Conservation (phyloP, 2,113 vertebrate genomes). For the Albula glossodonta region DNA sequence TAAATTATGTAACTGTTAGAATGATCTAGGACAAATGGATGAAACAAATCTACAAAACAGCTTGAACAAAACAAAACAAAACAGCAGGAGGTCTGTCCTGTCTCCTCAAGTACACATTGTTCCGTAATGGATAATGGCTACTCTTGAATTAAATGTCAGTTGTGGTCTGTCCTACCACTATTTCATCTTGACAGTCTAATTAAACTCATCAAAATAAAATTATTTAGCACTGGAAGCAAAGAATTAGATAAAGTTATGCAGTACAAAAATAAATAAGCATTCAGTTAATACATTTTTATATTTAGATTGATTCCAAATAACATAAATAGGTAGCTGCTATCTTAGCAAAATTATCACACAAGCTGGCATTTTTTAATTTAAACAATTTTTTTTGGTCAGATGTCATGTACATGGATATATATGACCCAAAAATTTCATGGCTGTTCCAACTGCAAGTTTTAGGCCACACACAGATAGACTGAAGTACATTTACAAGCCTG, state of each 20-base stretch:
- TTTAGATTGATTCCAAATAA: too few relatives aligned
- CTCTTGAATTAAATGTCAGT: not conserved
- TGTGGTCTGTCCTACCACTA: not conserved
- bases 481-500: not conserved
- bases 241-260: not conserved
- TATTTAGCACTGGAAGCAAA: not conserved
- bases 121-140: not conserved
- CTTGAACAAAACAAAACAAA: not conserved
- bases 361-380: too few relatives aligned
- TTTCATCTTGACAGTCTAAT: not conserved
- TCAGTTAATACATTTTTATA: too few relatives aligned
- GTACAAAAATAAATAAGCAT: too few relatives aligned
- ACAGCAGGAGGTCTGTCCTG: not conserved
- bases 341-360: too few relatives aligned
- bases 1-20: not conserved
- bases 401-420: too few relatives aligned
- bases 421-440: too few relatives aligned
- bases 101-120: not conserved
- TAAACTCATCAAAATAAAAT: not conserved
- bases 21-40: not conserved
- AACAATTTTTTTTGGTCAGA: too few relatives aligned
- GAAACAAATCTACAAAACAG: not conserved
- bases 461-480: not conserved
- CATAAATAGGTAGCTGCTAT: too few relatives aligned
- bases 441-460: not conserved